Evolutionary conservation across 1,140 invertebrate species (phyloP), one percentile per base, ranked within the genome.

Genomic region (Stegodyphus dumicola): DNA sequence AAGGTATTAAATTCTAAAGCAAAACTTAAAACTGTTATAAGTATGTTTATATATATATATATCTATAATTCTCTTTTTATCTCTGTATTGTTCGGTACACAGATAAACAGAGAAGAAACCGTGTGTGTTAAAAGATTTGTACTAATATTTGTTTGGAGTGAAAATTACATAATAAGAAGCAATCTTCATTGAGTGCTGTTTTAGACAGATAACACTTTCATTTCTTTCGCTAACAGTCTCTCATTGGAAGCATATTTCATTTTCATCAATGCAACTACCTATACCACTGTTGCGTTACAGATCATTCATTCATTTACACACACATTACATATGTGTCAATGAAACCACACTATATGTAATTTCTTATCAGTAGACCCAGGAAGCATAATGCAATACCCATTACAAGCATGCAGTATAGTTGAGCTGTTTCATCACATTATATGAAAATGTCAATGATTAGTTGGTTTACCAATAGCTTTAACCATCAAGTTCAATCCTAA

Each of bases 401-500:
- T 10, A 60, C 15, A 60, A 9, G 15, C 15, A 10, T 15, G 56
- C 56, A 9, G 15, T 60, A 60, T 60, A 10, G 9, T 60, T 60
- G 56, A 60, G 56, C 56, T 15, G 15, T 60, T 60, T 60, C 56
- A 9, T 60, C 9, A 60, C 15, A 60, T 10, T 9, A 15, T 15
- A 10, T 60, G 5, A 17, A 75, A 75, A n/a, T 75, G 73, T 85
- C 81, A 85, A 60, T 76, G 65, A 48, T 48, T 48, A 33, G 81
- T 85, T 54, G 86, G 78, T 18, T 85, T 84, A 7, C 80, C 86
- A n/a, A 87, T 87, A 15, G 86, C 86, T 78, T 85, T 81, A 7
- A 83, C 86, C 86, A 87, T 87, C 9, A 87, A 66, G 48, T 87
- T 87, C 9, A 87, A n/a, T 53, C 86, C 86, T 53, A 84, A 64